A percentile compares a stretch with the other conserved stretches of the same genome.
Evolutionary conservation across 2,797 vertebrate species (phyloP).

Genomic region (Catostomus latipinnis): DNA sequence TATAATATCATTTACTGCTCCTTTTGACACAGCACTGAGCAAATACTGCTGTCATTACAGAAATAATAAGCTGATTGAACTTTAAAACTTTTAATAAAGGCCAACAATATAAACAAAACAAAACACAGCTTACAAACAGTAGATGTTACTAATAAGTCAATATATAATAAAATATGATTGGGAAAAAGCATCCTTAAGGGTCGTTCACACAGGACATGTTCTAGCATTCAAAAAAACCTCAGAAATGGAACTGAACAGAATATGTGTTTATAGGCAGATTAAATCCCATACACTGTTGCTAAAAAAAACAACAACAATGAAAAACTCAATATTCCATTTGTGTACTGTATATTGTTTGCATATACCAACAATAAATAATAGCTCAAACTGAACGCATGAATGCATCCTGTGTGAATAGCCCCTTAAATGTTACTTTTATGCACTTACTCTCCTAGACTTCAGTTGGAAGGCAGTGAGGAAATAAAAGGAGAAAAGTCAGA

Average conservation of each 20-base stretch:
- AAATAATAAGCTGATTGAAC: too few species aligned
- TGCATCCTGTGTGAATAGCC: too few species aligned
- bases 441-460: constrained; percentile 96
- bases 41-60: neutral
- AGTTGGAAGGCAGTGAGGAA: constrained; percentile 82
- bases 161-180: neutral
- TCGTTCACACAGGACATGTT: neutral
- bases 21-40: neutral
- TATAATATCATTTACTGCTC: neutral
- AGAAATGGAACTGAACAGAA: neutral
- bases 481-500: constrained; percentile 75
- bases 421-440: constrained; percentile 15
- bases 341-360: too few species aligned
- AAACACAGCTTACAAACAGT: too few species aligned
- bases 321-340: too few species aligned
- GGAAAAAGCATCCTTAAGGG: neutral
- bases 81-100: neutral
- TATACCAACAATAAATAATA: too few species aligned
- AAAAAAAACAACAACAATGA: too few species aligned
- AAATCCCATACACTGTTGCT: too few species aligned
- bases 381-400: too few species aligned
- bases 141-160: neutral
- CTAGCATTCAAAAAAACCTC: neutral
- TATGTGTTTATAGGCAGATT: too few species aligned
- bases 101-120: neutral